Conservation (phyloP, 1,140 invertebrate genomes). For the Cotesia typhae region DNA sequence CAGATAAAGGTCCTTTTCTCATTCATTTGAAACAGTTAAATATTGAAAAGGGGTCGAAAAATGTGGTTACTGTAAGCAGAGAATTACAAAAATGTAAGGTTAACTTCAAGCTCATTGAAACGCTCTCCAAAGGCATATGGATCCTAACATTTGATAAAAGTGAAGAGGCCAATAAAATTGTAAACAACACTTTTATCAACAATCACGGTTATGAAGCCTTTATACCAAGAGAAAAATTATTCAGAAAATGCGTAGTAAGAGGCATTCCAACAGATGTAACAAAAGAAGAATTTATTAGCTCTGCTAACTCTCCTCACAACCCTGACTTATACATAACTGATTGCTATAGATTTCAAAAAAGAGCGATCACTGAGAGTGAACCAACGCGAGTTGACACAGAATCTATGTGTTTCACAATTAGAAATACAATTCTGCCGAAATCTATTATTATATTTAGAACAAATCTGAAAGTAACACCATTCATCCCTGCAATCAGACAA, state of each 20-base stretch:
- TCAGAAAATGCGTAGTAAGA: neutral
- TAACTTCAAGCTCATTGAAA: no score
- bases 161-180: no score
- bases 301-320: neutral
- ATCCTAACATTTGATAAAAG: no score
- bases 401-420: conserved; percentile 11
- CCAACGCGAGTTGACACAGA: conserved; percentile 9
- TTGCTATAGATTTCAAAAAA: neutral
- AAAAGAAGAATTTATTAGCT: conserved; percentile 7
- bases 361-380: neutral
- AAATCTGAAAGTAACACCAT: neutral
- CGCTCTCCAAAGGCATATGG: no score
- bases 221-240: conserved; percentile 10
- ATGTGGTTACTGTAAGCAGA: no score
- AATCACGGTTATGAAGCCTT: no score
- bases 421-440: neutral
- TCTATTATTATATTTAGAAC: neutral
- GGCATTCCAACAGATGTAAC: conserved; percentile 14
- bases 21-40: no score
- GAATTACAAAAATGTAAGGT: no score
- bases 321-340: neutral
- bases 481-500: neutral
- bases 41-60: no score
- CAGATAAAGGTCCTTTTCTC: no score
- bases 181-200: no score